Base-by-base conservation (phyloP, 2,888 invertebrate genomes). In the Drosophila testacea region DNA sequence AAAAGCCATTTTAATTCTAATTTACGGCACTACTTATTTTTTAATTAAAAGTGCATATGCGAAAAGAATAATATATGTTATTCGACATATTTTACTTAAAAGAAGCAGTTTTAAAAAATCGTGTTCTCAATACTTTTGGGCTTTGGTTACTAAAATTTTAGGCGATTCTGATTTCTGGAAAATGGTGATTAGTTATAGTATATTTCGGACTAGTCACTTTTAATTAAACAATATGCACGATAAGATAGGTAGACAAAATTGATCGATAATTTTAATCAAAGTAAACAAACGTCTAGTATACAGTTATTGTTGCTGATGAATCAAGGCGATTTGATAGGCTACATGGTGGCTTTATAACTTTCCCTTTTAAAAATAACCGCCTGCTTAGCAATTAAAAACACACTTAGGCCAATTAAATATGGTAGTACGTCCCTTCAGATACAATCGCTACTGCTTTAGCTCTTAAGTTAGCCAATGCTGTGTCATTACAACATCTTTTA, bases 401-500 rank as follows among this genome's bases (percentile, higher is more conserved):
- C 32, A 44, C 13, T 13, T 6, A 28, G 3, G 4, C 46, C 28
- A 44, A 56, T 56, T 46, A 13, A 56, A 28, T 55, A 42, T 7
- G 32, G 13, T 44, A 47, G 9, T 44, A 47, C 10, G 27, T 11
- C 4, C 16, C 27, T 28, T 64, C 59, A 69, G 78, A 77, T 79
- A 52, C 50, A 52, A 79, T 81, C 77, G 36, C 41, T 11, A 28
- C 36, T 46, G 55, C 52, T 67, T 47, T 13, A 6, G 28, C 32
- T 60, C 75, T 81, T 75, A 79, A 79, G 72, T 72, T 72, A 79
- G 56, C 67, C 48, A 64, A 60, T 61, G 66, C 56, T 46, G 62
- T 81, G 74, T 77, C 79, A 74, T 78, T 79, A 52, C 47, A 42
- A 47, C 46, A 63, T 59, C 5, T 46, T 36, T 6, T 10, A 63